Percentiles rank a stretch among this genome's conserved stretches.
phyloP scores from a whole-genome alignment of 2,113 vertebrate species.

The Natator depressus region DNA sequence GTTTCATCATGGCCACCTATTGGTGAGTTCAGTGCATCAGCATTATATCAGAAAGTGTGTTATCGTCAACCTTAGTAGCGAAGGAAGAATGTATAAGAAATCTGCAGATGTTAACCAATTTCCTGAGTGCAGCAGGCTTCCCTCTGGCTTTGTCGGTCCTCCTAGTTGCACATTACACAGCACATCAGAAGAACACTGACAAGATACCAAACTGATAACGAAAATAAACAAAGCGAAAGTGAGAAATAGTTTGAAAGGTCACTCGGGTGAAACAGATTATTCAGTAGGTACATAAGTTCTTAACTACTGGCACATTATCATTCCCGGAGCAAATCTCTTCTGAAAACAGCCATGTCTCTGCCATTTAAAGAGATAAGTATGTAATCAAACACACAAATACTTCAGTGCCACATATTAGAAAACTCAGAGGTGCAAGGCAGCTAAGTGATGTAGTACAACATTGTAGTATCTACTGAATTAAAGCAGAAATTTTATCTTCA shows the following conservation, averaged over 20 bases:
- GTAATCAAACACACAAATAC: neutral
- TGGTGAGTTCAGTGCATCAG: neutral
- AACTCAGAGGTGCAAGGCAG: neutral
- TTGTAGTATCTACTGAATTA: neutral
- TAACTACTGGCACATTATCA: fast-evolving
- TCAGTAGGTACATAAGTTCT: neutral
- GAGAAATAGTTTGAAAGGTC: conserved; percentile 48
- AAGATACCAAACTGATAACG: conserved; percentile 40
- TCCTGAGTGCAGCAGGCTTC: conserved; percentile 11
- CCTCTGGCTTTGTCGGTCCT: neutral
- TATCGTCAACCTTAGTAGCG: neutral
- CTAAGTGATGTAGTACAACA: neutral
- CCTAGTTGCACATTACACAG: fast-evolving
- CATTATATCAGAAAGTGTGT: fast-evolving
- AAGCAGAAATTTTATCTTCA: neutral
- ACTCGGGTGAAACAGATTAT: fast-evolving
- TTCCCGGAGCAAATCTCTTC: neutral
- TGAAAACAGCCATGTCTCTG: neutral
- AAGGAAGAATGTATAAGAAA: fast-evolving
- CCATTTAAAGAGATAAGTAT: neutral
- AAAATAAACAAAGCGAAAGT: conserved; percentile 37
- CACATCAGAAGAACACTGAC: neutral
- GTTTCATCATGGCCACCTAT: neutral
- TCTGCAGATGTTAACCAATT: fast-evolving
- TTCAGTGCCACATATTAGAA: neutral